Percentiles rank a stretch among this genome's conserved stretches.
Conservation (phyloP, 2,888 invertebrate genomes). For the Drosophila paramelanica region DNA sequence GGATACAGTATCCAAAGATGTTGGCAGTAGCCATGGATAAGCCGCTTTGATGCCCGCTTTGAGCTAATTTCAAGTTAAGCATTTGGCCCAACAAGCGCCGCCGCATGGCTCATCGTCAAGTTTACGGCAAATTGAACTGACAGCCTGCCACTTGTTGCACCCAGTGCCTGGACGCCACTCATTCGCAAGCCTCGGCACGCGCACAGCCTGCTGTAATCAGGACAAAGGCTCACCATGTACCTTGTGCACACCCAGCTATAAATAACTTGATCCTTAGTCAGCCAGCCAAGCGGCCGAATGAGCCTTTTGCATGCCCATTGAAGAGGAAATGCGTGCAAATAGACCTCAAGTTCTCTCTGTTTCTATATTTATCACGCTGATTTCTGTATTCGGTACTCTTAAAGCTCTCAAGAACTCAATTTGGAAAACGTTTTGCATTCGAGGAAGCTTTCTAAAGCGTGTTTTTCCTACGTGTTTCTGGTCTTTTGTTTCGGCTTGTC, state of each 20-base stretch:
- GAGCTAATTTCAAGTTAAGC: constrained; percentile 44
- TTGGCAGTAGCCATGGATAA: constrained; percentile 31
- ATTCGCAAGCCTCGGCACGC: constrained; percentile 17
- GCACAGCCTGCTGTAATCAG: constrained; percentile 8
- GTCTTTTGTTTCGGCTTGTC: constrained; percentile 14
- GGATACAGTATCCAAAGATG: constrained; percentile 5
- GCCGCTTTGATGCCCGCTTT: constrained; percentile 26
- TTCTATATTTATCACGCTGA: constrained; percentile 21
- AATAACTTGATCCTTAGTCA: constrained; percentile 70
- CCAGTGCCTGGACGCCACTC: constrained; percentile 22
- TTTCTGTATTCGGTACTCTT: constrained; percentile 23
- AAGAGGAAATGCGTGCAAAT: constrained; percentile 62
- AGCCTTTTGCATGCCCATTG: constrained; percentile 52
- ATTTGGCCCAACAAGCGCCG: constrained; percentile 3
- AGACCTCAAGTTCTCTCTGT: not conserved
- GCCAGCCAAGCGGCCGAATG: constrained; percentile 23
- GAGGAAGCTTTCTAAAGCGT: constrained; percentile 3
- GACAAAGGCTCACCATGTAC: constrained; percentile 12
- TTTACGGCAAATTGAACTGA: constrained; percentile 65
- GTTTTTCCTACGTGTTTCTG: constrained; percentile 9
- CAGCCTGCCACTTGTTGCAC: constrained; percentile 72
- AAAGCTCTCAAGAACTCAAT: constrained; percentile 34
- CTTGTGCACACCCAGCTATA: constrained; percentile 43
- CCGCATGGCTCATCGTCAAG: constrained; percentile 32
- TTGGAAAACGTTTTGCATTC: constrained; percentile 11